Base-by-base conservation (phyloP, 1,140 invertebrate genomes). In the Temnothorax nylanderi region DNA sequence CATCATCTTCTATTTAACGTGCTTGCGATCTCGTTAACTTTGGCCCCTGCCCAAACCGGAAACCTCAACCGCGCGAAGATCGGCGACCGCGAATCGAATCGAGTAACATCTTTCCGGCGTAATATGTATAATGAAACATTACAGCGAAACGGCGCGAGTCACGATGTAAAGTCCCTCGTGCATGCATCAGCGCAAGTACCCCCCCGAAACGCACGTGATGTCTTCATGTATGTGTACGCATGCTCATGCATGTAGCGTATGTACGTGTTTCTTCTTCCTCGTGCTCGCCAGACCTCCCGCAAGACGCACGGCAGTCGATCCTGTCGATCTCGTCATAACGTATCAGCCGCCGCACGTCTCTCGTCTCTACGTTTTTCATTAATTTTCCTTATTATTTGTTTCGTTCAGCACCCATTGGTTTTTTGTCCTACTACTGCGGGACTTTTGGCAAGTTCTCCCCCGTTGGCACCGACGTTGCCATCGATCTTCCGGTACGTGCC, bases 371-470 rank as follows among this genome's bases (percentile, higher is more conserved):
- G 16, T 56, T 65, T 26, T 65, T 75, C 67, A 82, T 90, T 90
- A 91, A 87, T 88, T 74, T 72, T 82, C 49, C 65, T 92, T 92
- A 89, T 93, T 93, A 82, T 82, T 60, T 84, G 89, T 95, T 95
- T 94, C 93, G 93, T 94, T 95, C 94, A 95, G 93, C 93, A 93
- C 90, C 94, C 89, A 82, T 93, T 94, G 94, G 93, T 94, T 94
- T 94, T 94, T 94, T 93, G 81, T 89, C 91, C 91, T 93, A 89
- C 93, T 49, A 32, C 65, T 26, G 92, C 91, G 92, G 92, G 91
- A 94, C 93, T 93, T 90, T 91, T 93, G 92, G 92, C 92, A 94
- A 92, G 92, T 92, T 93, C 91, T 90, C 92, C 93, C 88, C 93
- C 88, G 87, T 94, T 94, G 93, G 92, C 92, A 93, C 91, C 93